phyloP scores from a whole-genome alignment of 1,140 invertebrate species.

The Charaxes varanes region DNA sequence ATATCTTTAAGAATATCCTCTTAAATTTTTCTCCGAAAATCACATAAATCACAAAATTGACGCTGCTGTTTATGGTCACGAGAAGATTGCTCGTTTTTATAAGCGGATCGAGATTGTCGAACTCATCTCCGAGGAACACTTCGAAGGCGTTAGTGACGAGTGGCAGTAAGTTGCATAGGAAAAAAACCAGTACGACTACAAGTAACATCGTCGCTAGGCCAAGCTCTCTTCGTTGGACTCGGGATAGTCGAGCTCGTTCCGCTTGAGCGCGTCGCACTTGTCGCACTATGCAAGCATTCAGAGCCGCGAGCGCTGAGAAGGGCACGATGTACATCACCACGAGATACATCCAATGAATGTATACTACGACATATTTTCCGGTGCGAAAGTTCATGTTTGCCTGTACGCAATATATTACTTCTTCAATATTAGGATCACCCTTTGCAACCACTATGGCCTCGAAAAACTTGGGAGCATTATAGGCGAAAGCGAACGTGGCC shows the following conservation, averaged over 20 bases:
- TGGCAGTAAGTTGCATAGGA: conserved; percentile 94
- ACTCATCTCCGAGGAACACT: conserved; percentile 79
- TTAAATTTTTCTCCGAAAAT: conserved; percentile 98
- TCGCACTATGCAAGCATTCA: conserved; percentile 93
- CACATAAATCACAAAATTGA: conserved; percentile 98
- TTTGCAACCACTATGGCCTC: conserved; percentile 71
- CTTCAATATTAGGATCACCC: conserved; percentile 39
- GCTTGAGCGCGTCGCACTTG: conserved; percentile 89
- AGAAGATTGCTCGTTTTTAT: conserved; percentile 93
- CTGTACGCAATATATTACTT: conserved; percentile 81
- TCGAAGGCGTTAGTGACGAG: conserved; percentile 92
- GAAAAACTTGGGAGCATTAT: conserved; percentile 90
- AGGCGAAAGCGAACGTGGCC: conserved; percentile 86
- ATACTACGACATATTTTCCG: conserved; percentile 88
- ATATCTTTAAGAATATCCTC: conserved; percentile 89
- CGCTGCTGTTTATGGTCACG: conserved; percentile 96
- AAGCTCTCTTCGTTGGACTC: conserved; percentile 89
- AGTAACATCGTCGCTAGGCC: conserved; percentile 94
- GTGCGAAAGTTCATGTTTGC: conserved; percentile 80
- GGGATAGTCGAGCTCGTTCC: conserved; percentile 86
- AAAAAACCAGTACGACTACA: conserved; percentile 94
- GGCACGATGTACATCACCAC: conserved; percentile 94
- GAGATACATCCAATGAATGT: conserved; percentile 94
- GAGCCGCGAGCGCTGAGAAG: conserved; percentile 86
- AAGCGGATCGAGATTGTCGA: conserved; percentile 82